A percentile compares a stretch with the other conserved stretches of the same genome.
Evolutionary conservation across 2,888 invertebrate species (phyloP).

Genomic region (Chloromyia formosa): DNA sequence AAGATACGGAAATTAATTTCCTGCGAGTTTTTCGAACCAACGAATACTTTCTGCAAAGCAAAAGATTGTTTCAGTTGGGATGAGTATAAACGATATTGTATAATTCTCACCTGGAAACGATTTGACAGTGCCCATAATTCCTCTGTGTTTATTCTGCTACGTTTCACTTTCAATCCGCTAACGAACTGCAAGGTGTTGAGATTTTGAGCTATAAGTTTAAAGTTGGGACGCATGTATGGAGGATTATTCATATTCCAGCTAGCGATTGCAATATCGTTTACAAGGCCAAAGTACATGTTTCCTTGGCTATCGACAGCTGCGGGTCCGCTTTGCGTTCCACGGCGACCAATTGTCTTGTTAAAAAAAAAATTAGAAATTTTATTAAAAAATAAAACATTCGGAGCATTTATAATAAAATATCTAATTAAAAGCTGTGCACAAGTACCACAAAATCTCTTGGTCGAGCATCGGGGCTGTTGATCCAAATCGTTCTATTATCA

Average conservation of each 20-base stretch:
- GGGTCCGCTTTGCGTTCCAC: conserved; percentile 76
- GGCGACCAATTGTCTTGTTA: conserved; percentile 65
- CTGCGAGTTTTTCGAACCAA: conserved; percentile 66
- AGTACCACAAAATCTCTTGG: conserved; percentile 66
- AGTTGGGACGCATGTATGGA: conserved; percentile 68
- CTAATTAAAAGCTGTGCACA: too few relatives aligned
- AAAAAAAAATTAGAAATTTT: not conserved
- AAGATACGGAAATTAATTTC: conserved; percentile 77
- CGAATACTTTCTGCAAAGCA: conserved; percentile 69
- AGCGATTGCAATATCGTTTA: conserved; percentile 73
- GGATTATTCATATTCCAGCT: conserved; percentile 76
- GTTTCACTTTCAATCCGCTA: conserved; percentile 76
- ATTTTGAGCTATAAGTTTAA: conserved; percentile 68
- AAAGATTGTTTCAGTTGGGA: too few relatives aligned
- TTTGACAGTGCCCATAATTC: conserved; percentile 76
- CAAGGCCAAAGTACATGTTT: conserved; percentile 73
- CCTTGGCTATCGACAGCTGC: conserved; percentile 75
- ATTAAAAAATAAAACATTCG: not conserved
- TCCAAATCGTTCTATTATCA: conserved; percentile 67
- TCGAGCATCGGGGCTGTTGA: conserved; percentile 62
- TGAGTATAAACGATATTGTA: not conserved
- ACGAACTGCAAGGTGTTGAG: conserved; percentile 74
- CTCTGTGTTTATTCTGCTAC: conserved; percentile 67
- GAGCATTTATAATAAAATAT: not conserved
- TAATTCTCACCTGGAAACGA: conserved; percentile 68